phyloP scores from a whole-genome alignment of 2,113 vertebrate genomes.

The Boulengeromyrus knoepffleri region DNA sequence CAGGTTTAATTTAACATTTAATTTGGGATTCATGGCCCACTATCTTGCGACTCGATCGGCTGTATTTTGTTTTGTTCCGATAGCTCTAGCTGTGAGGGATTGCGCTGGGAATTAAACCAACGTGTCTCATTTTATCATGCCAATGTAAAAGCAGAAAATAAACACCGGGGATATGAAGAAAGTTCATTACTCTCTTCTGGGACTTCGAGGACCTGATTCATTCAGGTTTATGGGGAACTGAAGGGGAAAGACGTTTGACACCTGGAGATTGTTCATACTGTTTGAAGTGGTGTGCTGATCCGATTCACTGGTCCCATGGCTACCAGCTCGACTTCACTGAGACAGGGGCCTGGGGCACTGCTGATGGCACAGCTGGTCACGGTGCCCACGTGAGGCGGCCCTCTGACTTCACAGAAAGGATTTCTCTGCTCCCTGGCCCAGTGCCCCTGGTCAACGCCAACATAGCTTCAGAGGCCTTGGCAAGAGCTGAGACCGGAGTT shows the following conservation, averaged over 20 bases:
- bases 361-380: neutral
- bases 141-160: neutral
- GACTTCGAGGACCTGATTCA: neutral
- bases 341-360: neutral
- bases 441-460: neutral
- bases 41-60: neutral
- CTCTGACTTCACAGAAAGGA: neutral
- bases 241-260: neutral
- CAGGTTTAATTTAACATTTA: neutral
- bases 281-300: neutral
- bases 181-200: neutral
- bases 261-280: neutral
- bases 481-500: neutral
- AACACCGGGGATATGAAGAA: neutral
- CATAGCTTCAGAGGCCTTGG: neutral
- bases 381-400: neutral
- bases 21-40: neutral
- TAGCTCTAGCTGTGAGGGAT: neutral
- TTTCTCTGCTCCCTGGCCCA: neutral
- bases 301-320: neutral
- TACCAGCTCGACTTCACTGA: neutral
- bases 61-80: neutral
- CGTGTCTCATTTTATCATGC: neutral
- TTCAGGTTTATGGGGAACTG: neutral
- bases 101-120: neutral